Conservation (phyloP, 2,113 vertebrate genomes). For the Amphiprion percula region DNA sequence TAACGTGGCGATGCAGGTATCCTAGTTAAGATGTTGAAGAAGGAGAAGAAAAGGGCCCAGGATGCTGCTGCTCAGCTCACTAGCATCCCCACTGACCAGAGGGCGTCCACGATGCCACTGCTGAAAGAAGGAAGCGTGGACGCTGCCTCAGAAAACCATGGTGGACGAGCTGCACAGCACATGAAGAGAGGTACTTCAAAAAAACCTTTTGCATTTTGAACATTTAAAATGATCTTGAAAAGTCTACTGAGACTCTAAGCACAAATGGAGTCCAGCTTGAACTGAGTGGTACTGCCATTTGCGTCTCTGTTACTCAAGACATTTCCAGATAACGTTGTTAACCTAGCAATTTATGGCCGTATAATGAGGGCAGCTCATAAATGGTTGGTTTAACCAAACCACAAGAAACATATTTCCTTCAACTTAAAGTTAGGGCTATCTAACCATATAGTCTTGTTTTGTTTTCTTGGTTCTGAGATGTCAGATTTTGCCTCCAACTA, state of each 20-base stretch:
- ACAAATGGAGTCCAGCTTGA: no score
- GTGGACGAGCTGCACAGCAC: conserved; percentile 28
- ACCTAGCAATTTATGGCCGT: neutral
- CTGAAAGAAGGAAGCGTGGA: conserved; percentile 31
- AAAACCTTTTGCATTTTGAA: neutral
- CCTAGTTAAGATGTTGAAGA: conserved; percentile 92
- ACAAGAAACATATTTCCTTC: neutral
- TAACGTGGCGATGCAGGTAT: conserved; percentile 85
- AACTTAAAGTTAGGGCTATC: neutral
- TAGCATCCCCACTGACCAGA: conserved; percentile 27
- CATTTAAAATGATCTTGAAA: neutral
- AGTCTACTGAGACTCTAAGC: no score
- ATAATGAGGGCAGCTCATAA: neutral
- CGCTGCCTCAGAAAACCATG: neutral
- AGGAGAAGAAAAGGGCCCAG: conserved; percentile 88
- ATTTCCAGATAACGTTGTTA: neutral
- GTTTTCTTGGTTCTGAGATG: neutral
- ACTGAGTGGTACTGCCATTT: no score
- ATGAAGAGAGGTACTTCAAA: conserved; percentile 70
- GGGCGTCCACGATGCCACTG: neutral
- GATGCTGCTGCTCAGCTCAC: conserved; percentile 76
- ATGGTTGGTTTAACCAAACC: neutral
- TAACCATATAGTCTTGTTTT: neutral
- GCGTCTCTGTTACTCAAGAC: neutral
- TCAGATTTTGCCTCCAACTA: neutral